Evolutionary conservation across 2,888 invertebrate genomes (phyloP), one percentile per base, ranked within the genome.

Genomic region (Eurytoma adleriae): DNA sequence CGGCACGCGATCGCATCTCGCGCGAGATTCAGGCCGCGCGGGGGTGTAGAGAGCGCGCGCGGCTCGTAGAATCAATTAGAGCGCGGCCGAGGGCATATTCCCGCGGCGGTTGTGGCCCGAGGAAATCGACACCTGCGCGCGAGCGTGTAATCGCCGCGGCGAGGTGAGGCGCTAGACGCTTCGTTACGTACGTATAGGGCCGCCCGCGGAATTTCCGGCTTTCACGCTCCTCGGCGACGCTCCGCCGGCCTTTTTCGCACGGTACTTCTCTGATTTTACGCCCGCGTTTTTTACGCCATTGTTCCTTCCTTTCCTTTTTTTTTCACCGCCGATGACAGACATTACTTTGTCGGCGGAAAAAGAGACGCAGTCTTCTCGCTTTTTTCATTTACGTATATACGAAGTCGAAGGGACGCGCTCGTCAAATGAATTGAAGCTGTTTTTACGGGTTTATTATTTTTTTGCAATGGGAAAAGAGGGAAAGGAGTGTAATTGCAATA

Each of bases 11-110:
- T 66, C 66, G 66, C 66, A n/a, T 66, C 66, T 52, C 50, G 67
- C 50, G 27, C 10, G 59, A 18, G 54, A 70, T 61, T 54, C 64
- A 71, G 71, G 40, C 40, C n/a, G n/a, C n/a, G n/a, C n/a, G n/a
- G 40, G 4, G 30, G 30, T 3, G 30, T 4, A 2, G 30, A 40
- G 40, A 40, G 40, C 40, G 0, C 40, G 40, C 24, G 24, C 66
- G 52, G 40, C 67, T 73, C 73, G 62, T 67, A 66, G 66, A 75
- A 75, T 80, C 71, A 80, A 75, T 75, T 75, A 75, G 71, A 80
- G 40, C 59, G 48, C 48, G 5, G 40, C 4, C 40, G 40, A 40
- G 40, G 40, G 40, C 40, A 40, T 40, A 40, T 40, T 40, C 40
- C 40, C 40, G 40, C 40, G 40, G 40, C 40, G 40, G 40, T n/a